Conservation (phyloP, 30 jellyfish, hydroid and myxozoan species). For the Hydractinia symbiolongicarpus region DNA sequence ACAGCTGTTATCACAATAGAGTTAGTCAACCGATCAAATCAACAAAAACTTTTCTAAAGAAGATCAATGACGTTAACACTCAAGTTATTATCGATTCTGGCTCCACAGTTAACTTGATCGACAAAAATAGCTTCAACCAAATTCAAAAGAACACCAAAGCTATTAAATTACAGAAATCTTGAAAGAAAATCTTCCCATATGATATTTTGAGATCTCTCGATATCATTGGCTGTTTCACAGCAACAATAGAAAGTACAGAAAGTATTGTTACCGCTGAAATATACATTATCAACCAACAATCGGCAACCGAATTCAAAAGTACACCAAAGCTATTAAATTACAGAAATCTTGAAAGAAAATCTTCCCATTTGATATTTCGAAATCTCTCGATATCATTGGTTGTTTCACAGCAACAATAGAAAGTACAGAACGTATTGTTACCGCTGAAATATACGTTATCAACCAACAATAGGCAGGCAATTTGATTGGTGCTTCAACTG, state of each 20-base stretch:
- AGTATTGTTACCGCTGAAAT: not conserved
- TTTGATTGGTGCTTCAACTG: not conserved
- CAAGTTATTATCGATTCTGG: not conserved
- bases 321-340: too few relatives aligned
- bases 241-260: not conserved
- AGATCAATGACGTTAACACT: not conserved
- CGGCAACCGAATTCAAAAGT: not conserved
- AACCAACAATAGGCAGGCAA: conserved; percentile 2
- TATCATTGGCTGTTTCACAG: not conserved
- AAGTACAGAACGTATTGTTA: not conserved
- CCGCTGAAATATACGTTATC: not conserved
- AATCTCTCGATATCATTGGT: not conserved
- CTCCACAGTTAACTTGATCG: not conserved
- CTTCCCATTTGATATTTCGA: too few relatives aligned
- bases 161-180: not conserved
- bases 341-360: too few relatives aligned
- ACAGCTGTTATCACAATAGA: too few relatives aligned
- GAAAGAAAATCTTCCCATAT: not conserved
- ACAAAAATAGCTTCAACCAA: not conserved
- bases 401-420: not conserved
- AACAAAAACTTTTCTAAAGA: too few relatives aligned
- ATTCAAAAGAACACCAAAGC: not conserved
- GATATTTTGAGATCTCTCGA: not conserved
- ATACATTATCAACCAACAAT: not conserved
- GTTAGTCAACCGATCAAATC: too few relatives aligned